These are phyloP conservation scores for Carapus acus DNA, from an alignment of 2,797 vertebrate genomes.

Conservation along the genomic window DNA sequence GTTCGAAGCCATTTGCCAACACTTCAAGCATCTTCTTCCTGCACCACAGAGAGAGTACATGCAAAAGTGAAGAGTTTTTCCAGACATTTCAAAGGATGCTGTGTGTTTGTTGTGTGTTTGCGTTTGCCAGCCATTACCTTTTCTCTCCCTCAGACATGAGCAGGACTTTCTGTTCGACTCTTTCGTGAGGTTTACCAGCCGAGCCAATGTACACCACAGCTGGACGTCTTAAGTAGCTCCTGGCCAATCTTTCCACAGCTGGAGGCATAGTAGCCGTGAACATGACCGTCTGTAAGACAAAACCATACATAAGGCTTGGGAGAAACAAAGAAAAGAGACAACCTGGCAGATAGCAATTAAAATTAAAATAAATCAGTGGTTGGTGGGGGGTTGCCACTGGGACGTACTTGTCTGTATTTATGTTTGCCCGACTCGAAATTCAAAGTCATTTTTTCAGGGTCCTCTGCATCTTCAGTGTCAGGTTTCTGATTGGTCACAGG, in stretches of 20 bases:
- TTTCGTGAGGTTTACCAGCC: slow-evolving; percentile 96
- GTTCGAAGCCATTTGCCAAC: slow-evolving; percentile 90
- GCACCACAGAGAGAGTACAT: slow-evolving; percentile 19
- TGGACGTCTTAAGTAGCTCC: slow-evolving; percentile 90
- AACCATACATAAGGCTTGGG: background rate
- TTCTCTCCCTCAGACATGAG: slow-evolving; percentile 97
- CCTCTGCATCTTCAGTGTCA: slow-evolving; percentile 95
- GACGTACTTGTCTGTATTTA: slow-evolving; percentile 93
- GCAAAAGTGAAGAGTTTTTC: no score
- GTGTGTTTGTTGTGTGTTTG: background rate
- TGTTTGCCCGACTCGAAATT: slow-evolving; percentile 98
- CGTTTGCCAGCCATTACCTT: slow-evolving; percentile 68
- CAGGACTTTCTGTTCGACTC: slow-evolving; percentile 96
- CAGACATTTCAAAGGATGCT: no score
- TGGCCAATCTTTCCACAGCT: slow-evolving; percentile 89
- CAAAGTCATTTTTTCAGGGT: slow-evolving; percentile 94
- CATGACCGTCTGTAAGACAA: slow-evolving; percentile 87
- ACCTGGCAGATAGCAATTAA: accelerated
- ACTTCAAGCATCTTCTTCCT: slow-evolving; percentile 97
- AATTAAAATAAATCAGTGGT: no score
- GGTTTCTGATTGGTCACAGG: slow-evolving; percentile 98
- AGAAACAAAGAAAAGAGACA: background rate
- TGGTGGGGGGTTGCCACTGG: background rate
- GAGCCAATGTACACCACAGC: slow-evolving; percentile 98
- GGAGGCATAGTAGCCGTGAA: slow-evolving; percentile 98